phyloP scores from a whole-genome alignment of 2,888 invertebrate genomes.

The Tenthredo notha region DNA sequence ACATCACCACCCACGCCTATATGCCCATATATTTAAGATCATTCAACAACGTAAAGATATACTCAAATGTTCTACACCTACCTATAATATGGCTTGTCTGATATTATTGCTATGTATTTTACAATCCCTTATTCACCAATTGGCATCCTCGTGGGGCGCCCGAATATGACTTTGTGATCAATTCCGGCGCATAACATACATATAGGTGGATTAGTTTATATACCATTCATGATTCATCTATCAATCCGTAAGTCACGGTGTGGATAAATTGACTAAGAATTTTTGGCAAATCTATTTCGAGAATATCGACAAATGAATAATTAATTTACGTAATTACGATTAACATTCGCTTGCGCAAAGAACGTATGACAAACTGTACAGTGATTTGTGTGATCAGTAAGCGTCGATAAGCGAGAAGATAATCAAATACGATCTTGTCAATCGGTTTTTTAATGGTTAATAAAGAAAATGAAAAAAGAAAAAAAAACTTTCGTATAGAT shows the following conservation, averaged over 20 bases:
- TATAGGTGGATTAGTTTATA: neutral
- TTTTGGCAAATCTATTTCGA: neutral
- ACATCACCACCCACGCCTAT: conserved; percentile 30
- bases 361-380: neutral
- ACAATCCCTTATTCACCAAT: conserved; percentile 24
- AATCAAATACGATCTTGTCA: neutral
- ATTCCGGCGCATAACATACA: conserved; percentile 2
- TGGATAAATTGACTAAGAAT: neutral
- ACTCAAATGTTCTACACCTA: conserved; percentile 21
- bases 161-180: neutral
- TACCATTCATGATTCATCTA: neutral
- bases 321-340: neutral
- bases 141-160: conserved; percentile 7
- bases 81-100: neutral
- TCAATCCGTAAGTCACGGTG: neutral
- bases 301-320: neutral
- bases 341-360: neutral
- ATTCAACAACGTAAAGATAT: conserved; percentile 16
- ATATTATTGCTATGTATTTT: neutral
- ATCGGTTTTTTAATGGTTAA: neutral
- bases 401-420: neutral
- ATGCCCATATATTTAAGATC: conserved; percentile 18
- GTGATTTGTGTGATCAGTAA: neutral
- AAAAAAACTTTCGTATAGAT: neutral
- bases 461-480: neutral